Conservation (phyloP, 2,888 invertebrate genomes). For the Euplagia quadripunctaria region DNA sequence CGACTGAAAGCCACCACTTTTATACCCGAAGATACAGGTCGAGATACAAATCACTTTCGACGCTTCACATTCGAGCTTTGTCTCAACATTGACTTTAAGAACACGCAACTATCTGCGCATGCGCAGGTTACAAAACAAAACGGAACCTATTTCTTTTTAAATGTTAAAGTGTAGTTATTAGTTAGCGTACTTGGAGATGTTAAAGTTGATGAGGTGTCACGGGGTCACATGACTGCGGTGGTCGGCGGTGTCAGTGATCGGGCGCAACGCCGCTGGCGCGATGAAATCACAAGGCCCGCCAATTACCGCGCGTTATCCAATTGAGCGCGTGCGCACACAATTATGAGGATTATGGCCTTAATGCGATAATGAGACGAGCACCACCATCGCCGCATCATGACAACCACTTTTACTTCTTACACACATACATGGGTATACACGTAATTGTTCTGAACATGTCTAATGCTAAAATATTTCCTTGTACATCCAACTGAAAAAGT, state of each 20-base stretch:
- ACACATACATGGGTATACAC: not conserved
- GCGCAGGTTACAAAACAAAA: too few species aligned
- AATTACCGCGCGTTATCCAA: conserved; percentile 68
- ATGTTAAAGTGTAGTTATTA: not conserved
- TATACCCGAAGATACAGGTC: too few species aligned
- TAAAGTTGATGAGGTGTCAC: conserved; percentile 5
- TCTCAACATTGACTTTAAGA: too few species aligned
- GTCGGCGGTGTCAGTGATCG: conserved; percentile 30
- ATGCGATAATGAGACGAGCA: conserved; percentile 55
- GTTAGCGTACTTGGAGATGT: not conserved
- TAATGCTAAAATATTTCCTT: not conserved
- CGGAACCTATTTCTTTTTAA: too few species aligned
- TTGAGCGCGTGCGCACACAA: conserved; percentile 61
- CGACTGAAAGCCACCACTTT: not conserved
- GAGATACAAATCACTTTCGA: too few species aligned
- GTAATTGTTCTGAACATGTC: not conserved
- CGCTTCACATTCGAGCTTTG: too few species aligned
- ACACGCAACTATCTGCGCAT: too few species aligned
- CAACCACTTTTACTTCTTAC: conserved; percentile 27
- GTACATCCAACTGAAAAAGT: not conserved
- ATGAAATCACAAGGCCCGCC: conserved; percentile 63
- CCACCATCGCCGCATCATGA: conserved; percentile 16
- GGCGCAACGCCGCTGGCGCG: conserved; percentile 48
- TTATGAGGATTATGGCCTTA: conserved; percentile 67
- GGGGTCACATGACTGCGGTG: conserved; percentile 13